These are phyloP conservation scores for Cyanocitta stelleri DNA, from an alignment of 2,113 vertebrate species.

Conservation along the genomic window DNA sequence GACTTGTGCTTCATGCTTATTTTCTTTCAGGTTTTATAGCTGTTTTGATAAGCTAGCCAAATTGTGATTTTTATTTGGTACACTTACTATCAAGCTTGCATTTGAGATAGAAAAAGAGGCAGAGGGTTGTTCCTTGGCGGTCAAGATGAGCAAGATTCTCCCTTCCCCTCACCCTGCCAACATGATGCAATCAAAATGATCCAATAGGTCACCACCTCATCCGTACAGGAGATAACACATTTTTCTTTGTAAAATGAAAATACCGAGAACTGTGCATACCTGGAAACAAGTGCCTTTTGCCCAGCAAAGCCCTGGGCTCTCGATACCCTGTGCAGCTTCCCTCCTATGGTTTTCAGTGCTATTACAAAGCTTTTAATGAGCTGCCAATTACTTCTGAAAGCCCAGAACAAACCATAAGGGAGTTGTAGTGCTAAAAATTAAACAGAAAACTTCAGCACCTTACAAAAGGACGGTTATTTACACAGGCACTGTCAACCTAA, in stretches of 20 bases:
- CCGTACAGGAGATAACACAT: neutral
- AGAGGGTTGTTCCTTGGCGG: neutral
- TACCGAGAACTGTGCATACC: neutral
- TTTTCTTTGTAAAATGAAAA: neutral
- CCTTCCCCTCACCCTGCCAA: neutral
- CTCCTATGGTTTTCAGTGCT: neutral
- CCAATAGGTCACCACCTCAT: neutral
- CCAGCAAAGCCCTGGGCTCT: neutral
- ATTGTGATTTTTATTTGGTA: neutral
- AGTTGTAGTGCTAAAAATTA: neutral
- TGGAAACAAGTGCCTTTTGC: neutral
- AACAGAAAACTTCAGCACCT: neutral
- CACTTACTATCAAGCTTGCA: neutral
- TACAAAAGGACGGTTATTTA: neutral
- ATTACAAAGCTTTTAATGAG: neutral
- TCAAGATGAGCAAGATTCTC: neutral
- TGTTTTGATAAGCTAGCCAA: neutral
- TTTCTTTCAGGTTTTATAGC: neutral
- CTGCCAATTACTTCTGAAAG: neutral
- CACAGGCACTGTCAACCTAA: neutral
- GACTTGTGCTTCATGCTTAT: neutral
- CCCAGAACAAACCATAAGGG: neutral
- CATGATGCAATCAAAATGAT: neutral
- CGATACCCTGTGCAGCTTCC: neutral
- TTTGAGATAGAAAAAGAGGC: neutral